Evolutionary conservation across 2,113 vertebrate genomes (phyloP), one percentile per base, ranked within the genome.

Genomic region (Cervus canadensis): DNA sequence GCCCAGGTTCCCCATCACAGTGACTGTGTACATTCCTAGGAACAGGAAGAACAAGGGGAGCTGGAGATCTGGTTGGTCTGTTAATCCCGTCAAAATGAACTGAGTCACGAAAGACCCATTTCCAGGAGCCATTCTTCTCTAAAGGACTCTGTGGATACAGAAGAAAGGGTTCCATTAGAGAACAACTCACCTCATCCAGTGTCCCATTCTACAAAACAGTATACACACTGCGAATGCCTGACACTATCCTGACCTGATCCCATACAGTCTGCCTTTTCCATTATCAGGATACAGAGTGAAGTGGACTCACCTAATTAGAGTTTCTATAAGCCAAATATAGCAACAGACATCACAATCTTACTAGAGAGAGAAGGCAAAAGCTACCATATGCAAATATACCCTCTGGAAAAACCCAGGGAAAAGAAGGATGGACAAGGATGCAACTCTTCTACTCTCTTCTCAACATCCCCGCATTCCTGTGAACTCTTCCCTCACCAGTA

Each of bases 81-180:
- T 62, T 62, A 62, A 62, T 15, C 60, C 60, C 60, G 33, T 30
- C 60, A 62, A 14, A 62, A 62, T 30, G 12, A 62, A 62, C 26
- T 62, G 26, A 62, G 60, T 33, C 60, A 93, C 23, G 2, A 59
- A 50, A 23, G 87, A 97, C 4, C 30, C 62, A 83, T 96, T 97
- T 40, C 8, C 52, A 28, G 50, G 71, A 93, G 36, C 0, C 90
- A 96, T 97, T 86, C 40, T 94, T 67, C 21, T 36, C 16, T 92
- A 95, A 25, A 5, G 28, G 2, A 9, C 78, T 78, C 81, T 85
- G 60, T 56, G 16, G 17, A 10, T 15, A 89, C 2, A 85, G 13
- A 11, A 76, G 9, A 56, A 50, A 56, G 2, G 64, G 3, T 54
- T 45, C 60, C 54, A 19, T 21, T 15, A 43, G 1, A 60, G 3